phyloP scores from a whole-genome alignment of 2,113 vertebrate species.

The Vanacampus margaritifer region DNA sequence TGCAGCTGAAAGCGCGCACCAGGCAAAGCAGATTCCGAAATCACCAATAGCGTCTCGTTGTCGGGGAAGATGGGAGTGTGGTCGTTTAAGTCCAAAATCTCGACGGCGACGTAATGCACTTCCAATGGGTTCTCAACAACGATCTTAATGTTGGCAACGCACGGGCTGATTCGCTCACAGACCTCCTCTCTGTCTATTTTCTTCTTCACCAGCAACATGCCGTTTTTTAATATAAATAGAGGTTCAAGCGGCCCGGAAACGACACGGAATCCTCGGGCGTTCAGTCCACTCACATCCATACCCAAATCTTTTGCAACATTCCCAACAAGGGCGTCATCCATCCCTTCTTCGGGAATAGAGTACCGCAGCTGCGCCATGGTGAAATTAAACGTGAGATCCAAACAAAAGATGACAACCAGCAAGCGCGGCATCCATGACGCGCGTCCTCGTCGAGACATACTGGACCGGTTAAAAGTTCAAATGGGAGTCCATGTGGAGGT shows the following conservation, averaged over 20 bases:
- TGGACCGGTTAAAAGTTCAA: neutral
- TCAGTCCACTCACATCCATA: constrained; percentile 40
- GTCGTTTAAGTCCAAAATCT: constrained; percentile 79
- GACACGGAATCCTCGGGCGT: constrained; percentile 48
- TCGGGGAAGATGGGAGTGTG: constrained; percentile 65
- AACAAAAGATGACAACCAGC: constrained; percentile 32
- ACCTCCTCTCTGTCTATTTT: constrained; percentile 67
- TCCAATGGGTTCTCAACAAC: constrained; percentile 74
- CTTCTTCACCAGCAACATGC: constrained; percentile 34
- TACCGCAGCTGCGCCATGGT: constrained; percentile 56
- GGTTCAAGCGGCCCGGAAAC: constrained; percentile 48
- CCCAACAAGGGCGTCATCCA: constrained; percentile 47
- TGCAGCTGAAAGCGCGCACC: constrained; percentile 74
- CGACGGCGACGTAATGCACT: constrained; percentile 77
- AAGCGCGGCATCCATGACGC: constrained; percentile 7
- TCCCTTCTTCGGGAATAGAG: constrained; percentile 50
- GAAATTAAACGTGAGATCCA: constrained; percentile 16
- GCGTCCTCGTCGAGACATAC: constrained; percentile 28
- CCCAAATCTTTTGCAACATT: constrained; percentile 65
- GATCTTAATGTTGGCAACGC: constrained; percentile 65
- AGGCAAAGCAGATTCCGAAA: constrained; percentile 62
- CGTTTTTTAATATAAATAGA: constrained; percentile 41
- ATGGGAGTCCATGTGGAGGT: neutral
- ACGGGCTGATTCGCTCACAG: constrained; percentile 46
- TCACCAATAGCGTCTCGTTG: constrained; percentile 57